Evolutionary conservation across 2,113 vertebrate species (phyloP), one percentile per base, ranked within the genome.

Genomic region (Hylia prasina): DNA sequence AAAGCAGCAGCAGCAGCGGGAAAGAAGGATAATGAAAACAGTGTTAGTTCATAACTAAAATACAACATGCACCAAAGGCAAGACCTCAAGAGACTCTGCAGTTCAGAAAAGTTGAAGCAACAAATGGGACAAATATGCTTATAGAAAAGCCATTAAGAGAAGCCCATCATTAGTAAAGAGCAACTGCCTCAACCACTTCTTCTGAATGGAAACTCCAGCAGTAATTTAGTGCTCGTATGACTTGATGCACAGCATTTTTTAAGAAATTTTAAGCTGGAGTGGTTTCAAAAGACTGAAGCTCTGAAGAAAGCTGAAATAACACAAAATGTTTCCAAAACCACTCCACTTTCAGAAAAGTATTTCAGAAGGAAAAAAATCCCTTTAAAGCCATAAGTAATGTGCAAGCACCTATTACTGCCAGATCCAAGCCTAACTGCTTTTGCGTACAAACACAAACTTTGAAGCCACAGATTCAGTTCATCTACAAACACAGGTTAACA

Each of bases 1-100:
- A 97, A 97, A 90, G 80, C 80, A 90, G 94, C 93, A 92, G 90
- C 90, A 94, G 94, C 93, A 97, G 96, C 39, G 53, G 96, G 83
- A 95, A 96, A 96, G 96, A 97, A 96, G 97, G 93, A 98, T 94
- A 98, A 98, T 96, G 97, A 97, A 98, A 98, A 98, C 53, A 97
- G 97, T 68, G 96, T 98, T 98, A 98, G 96, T 97, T 96, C 75
- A 47, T 91, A 92, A 95, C 94, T 97, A 97, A 97, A 97, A 96
- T 82, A 96, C 89, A 96, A 97, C 96, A 95, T 96, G 97, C 97
- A 97, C 16, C 83, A 94, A 96, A 84, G 57, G 72, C 63, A 64
- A 73, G 84, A 53, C 25, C 51, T 95, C 76, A 66, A 81, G 53
- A 63, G 64, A 89, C 82, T 94, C 25, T 3, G 7, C 51, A 87